Base-by-base conservation (phyloP, 2,888 invertebrate species). In the Acutogordius australiensis region DNA sequence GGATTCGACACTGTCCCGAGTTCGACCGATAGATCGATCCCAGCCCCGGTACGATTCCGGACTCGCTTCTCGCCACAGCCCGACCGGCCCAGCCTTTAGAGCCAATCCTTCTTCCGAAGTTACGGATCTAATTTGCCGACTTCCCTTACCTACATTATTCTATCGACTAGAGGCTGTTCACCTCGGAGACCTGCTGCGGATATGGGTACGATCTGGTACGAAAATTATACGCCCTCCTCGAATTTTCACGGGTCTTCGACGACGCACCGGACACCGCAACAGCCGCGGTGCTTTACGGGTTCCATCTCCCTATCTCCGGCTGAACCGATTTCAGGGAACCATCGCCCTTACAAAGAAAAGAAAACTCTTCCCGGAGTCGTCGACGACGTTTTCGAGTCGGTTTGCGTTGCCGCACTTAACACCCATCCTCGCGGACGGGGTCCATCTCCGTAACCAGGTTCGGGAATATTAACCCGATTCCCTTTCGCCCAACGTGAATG, bases 141-240 rank as follows among this genome's bases (percentile, higher is more conserved):
- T 77, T 78, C 76, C 76, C 76, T 77, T 77, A 76, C 74, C 76
- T 76, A 77, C 77, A 76, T 78, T 78, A 75, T 73, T 77, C 76
- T 74, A 76, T 76, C 74, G 37, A 77, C 77, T 75, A 77, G 76
- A 78, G 77, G 76, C 76, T 77, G 73, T 72, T 77, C 73, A 78
- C 78, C 78, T 78, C 77, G 78, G 78, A n/a, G n/a, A n/a, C n/a
- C n/a, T 78, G 78, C 76, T 79, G 78, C 78, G 78, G 78, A 77
- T 78, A 77, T 78, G 75, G 77, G 78, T 78, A 78, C 78, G 77
- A 75, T 66, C 73, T 70, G 73, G 71, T 68, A 69, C 69, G 73
- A 68, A 66, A 69, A 65, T 68, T 64, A 67, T 62, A 63, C 61
- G 62, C 66, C 66, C 68, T 70, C 69, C 69, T 68, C 71, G 67